Evolutionary conservation across 2,113 vertebrate genomes (phyloP), one percentile per base, ranked within the genome.

Genomic region (Platichthys flesus): DNA sequence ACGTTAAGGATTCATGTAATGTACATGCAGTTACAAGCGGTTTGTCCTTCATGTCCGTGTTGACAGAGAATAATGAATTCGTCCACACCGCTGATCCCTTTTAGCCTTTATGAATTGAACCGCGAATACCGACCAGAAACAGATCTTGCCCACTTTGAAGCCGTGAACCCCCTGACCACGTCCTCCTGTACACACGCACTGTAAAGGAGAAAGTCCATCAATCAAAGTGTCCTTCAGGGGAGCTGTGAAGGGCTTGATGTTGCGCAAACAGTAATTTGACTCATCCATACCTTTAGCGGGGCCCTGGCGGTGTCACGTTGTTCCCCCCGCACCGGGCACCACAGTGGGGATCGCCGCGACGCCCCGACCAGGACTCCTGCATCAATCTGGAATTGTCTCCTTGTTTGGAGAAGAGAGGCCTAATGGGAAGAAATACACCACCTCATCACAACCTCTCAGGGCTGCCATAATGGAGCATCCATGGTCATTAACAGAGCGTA

Each of bases 401-500:
- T 75, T 28, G 61, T 74, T 83, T 10, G 14, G 61, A 78, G 84
- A 81, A 64, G 84, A 83, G 79, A 84, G 79, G 84, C 86, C 79
- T 91, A 88, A 93, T 91, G 85, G 89, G 85, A 82, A 80, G 85
- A 90, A 92, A 91, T 78, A 78, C 82, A 85, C 79, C 84, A 89
- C 88, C 84, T 81, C 88, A 83, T 88, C 88, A 85, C 81, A 89
- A 91, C 88, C 88, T 93, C 82, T 86, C 89, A 84, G 78, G 63
- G 93, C 88, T 82, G 88, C 93, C 91, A 93, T 93, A 91, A 91
- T 90, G 89, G 89, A 90, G 88, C 91, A 92, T 94, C 93, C 93
- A 91, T 82, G 75, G 89, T 75, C 82, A 88, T 90, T 93, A 92
- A 94, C 90, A 91, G 92, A 88, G 84, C 91, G 91, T 94, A 92